Evolutionary conservation across 2,113 vertebrate species (phyloP), one percentile per base, ranked within the genome.

Genomic region (Apodemus speciosus): DNA sequence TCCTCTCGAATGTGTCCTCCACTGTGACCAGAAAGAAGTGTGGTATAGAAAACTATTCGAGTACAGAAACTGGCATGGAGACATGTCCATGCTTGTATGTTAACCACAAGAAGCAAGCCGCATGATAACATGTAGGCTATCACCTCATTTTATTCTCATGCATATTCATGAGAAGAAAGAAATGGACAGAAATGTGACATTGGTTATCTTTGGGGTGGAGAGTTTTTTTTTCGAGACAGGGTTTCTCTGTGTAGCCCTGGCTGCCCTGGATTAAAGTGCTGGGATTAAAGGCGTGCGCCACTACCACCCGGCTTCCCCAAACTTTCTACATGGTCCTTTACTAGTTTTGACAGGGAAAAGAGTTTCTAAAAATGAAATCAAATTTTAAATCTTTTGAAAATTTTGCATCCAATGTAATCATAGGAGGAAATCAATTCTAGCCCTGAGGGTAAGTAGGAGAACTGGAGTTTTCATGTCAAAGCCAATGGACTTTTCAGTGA

Each of bases 351-450:
- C 80, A 76, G 46, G 66, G 60, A 92, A 85, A 88, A 75, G 35
- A 14, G 15, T 77, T 94, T 89, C 60, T 91, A 92, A 71, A 75
- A 89, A 92, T 71, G 85, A 88, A 76, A 72, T 15, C 25, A 85
- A 92, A 49, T 35, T 76, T 90, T 60, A 76, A 81, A 68, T 51
- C 15, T 56, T 46, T 88, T 32, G 53, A 86, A 88, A 91, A 85
- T n/a, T 14, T 72, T 62, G 4, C 68, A 53, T 81, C 85, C 35
- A 40, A 40, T 92, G 43, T 23, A 51, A 56, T 88, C 51, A 60
- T 35, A 72, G 49, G 20, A 56, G 40, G 85, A 76, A 66, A 71
- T 62, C 85, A 40, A 53, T 30, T 85, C 35, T 10, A 21, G n/a
- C 9, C n/a, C 51, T 16, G n/a, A 15, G 64, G 40, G 23, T 49